phyloP scores from a whole-genome alignment of 2,888 invertebrate species.

The Pandemis corylana region DNA sequence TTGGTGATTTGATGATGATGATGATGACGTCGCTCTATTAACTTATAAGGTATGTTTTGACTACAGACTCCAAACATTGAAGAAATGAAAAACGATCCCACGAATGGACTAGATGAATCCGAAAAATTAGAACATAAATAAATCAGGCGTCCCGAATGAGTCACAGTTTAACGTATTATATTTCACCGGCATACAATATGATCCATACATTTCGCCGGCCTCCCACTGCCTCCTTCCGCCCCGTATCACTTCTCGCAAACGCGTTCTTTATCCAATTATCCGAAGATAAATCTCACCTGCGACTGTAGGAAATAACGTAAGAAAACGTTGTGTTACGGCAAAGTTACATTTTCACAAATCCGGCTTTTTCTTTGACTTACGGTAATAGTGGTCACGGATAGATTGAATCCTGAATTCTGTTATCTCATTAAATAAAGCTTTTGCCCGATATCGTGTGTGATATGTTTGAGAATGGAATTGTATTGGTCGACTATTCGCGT shows the following conservation, averaged over 20 bases:
- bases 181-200: constrained; percentile 37
- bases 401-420: constrained; percentile 22
- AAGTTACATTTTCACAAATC: constrained; percentile 76
- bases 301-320: constrained; percentile 78
- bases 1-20: too few relatives aligned
- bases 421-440: constrained; percentile 18
- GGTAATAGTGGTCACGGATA: constrained; percentile 45
- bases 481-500: neutral
- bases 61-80: too few relatives aligned
- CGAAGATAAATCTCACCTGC: constrained; percentile 85
- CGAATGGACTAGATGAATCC: neutral
- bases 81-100: neutral
- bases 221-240: constrained; percentile 64
- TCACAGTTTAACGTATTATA: constrained; percentile 30
- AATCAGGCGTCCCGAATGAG: constrained; percentile 23
- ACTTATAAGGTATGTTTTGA: too few relatives aligned
- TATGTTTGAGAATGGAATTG: constrained; percentile 11
- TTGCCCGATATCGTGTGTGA: constrained; percentile 11
- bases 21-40: too few relatives aligned
- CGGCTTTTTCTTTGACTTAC: constrained; percentile 68
- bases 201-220: constrained; percentile 44
- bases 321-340: constrained; percentile 69
- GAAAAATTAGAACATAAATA: constrained; percentile 31
- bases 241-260: constrained; percentile 81
- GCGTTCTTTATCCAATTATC: constrained; percentile 85